phyloP scores from a whole-genome alignment of 35 echinoderm and acorn worm species.

The Apostichopus japonicus region DNA sequence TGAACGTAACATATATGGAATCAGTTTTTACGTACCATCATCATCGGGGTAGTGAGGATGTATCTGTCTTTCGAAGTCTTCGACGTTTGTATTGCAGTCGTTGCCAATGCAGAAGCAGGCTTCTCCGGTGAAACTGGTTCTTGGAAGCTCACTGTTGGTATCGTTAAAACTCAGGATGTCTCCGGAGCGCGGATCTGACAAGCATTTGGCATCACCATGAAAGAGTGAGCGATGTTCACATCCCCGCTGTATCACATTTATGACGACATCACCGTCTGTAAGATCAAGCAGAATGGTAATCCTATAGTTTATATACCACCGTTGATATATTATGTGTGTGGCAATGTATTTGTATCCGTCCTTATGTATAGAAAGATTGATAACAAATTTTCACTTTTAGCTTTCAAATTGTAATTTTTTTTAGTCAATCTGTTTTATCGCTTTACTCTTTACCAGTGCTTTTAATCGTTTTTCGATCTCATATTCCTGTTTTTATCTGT shows the following conservation, averaged over 20 bases:
- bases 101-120: background rate
- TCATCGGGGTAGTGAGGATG: background rate
- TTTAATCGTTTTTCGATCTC: too few species aligned
- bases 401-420: too few species aligned
- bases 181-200: background rate
- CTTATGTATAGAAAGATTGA: too few species aligned
- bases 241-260: background rate
- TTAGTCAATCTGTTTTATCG: too few species aligned
- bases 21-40: background rate
- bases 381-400: too few species aligned
- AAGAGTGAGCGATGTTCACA: background rate
- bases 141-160: background rate
- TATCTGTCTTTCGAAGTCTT: background rate
- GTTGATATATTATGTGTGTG: too few species aligned
- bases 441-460: too few species aligned
- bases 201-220: background rate
- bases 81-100: background rate
- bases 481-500: too few species aligned
- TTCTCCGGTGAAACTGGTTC: slow-evolving; percentile 8
- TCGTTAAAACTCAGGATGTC: background rate
- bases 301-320: too few species aligned
- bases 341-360: too few species aligned
- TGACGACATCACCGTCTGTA: background rate
- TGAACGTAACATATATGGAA: background rate
- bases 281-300: background rate